Evolutionary conservation across 2,888 invertebrate genomes (phyloP), one percentile per base, ranked within the genome.

Genomic region (Euplexia lucipara): DNA sequence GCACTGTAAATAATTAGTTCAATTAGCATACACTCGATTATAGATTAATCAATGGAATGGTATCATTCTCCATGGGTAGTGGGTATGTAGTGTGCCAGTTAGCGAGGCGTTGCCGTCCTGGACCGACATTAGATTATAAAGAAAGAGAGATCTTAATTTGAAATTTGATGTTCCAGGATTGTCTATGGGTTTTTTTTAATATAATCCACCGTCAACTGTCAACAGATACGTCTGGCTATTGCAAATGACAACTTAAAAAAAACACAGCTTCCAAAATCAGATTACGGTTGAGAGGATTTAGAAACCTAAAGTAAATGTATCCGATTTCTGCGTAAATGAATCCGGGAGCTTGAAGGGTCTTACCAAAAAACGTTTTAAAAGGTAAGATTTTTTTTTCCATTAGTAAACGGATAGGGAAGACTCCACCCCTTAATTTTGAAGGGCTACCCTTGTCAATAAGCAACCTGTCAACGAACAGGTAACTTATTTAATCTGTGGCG

Each of bases 31-130:
- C 49, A 48, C 47, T 58, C 49, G 59, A 70, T 74, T 75, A 75
- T 72, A 75, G 72, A 76, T 75, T 75, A 75, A 75, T 75, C 75
- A 75, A 71, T 67, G 72, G 61, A 75, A 75, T 70, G 75, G 74
- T 75, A 70, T 75, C 66, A 75, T 75, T 75, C 71, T 75, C 74
- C 71, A 70, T 75, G 73, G 64, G 59, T 22, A 9, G 75, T 64
- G 54, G 44, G 45, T 57, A 73, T 57, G 32, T 60, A 48, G 44
- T 39, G 52, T 59, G 48, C 52, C 66, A 35, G 60, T 54, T 47
- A 41, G 52, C 16, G 34, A 35, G 51, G 7, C 37, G 32, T 48
- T 57, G 52, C 32, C 16, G 34, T 32, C 54, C 12, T 37, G 14
- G 48, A 0, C 2, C n/a, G 18, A 12, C 14, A 16, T 47, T 32